These are phyloP conservation scores for Drosophila demipolita DNA, from an alignment of 2,888 invertebrate species.

Conservation along the genomic window DNA sequence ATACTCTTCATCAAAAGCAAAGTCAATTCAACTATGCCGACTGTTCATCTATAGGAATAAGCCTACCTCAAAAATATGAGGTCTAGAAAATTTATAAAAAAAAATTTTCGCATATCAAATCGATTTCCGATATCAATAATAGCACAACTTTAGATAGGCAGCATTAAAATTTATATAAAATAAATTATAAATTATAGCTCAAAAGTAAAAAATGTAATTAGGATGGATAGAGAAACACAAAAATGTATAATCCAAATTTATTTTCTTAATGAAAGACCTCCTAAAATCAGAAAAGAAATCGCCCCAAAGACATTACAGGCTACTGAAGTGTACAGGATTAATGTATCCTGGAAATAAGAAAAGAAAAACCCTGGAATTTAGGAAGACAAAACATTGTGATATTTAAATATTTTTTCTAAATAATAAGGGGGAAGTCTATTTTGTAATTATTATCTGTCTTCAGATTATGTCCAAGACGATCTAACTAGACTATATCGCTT, in stretches of 20 bases:
- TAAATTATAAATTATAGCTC: not conserved
- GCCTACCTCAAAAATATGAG: no score
- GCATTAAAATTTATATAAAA: not conserved
- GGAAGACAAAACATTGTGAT: not conserved
- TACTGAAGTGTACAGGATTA: no score
- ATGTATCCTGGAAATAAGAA: not conserved
- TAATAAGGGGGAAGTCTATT: not conserved
- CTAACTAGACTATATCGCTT: not conserved
- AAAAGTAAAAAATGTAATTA: not conserved
- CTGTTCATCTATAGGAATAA: not conserved
- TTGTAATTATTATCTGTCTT: not conserved
- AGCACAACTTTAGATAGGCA: not conserved
- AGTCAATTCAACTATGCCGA: not conserved
- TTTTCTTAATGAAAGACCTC: not conserved
- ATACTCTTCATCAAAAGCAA: not conserved
- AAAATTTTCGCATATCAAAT: not conserved
- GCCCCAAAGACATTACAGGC: no score
- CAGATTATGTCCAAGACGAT: not conserved
- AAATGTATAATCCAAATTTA: no score
- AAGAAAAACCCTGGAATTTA: not conserved
- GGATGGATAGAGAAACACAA: not conserved
- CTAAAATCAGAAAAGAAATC: not conserved
- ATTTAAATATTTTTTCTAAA: not conserved
- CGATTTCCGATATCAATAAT: not conserved
- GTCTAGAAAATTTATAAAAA: accelerated